Percentiles rank a stretch among this genome's conserved stretches.
These are phyloP conservation scores for Plotosus lineatus DNA, from an alignment of 2,113 vertebrate genomes.

Conservation along the genomic window DNA sequence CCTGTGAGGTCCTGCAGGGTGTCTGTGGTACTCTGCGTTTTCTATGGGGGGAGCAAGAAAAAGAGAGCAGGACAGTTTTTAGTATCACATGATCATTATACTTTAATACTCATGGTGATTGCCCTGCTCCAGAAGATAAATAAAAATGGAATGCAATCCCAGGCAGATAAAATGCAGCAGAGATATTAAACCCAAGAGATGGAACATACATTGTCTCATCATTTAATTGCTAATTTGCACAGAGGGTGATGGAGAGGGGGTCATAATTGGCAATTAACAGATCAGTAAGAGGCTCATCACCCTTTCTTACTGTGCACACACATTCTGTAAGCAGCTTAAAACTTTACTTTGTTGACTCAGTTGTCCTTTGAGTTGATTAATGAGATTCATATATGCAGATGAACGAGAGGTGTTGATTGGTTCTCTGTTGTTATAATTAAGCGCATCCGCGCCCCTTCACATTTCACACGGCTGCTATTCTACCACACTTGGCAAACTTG, in stretches of 20 bases:
- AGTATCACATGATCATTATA: background rate
- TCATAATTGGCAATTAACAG: conserved; percentile 66
- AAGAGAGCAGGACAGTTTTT: background rate
- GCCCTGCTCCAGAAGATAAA: background rate
- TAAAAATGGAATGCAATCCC: background rate
- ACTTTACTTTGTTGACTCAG: conserved; percentile 40
- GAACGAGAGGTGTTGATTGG: conserved; percentile 38
- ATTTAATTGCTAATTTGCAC: conserved; percentile 43
- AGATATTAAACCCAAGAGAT: conserved; percentile 4
- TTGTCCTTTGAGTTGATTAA: conserved; percentile 39
- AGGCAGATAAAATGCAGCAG: conserved; percentile 1
- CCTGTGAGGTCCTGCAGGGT: conserved; percentile 85
- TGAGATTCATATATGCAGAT: conserved; percentile 46
- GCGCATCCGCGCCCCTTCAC: conserved; percentile 4
- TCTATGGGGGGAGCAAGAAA: conserved; percentile 55
- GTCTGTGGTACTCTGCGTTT: conserved; percentile 78
- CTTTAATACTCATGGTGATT: background rate
- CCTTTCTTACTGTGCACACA: conserved; percentile 6
- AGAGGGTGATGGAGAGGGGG: conserved; percentile 31
- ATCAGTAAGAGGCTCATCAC: conserved; percentile 40
- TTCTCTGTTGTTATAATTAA: conserved; percentile 41
- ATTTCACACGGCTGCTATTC: background rate
- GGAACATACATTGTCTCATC: conserved; percentile 28
- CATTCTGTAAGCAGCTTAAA: background rate
- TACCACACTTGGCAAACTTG: conserved; percentile 24